Conservation (phyloP, 2,888 invertebrate genomes). For the Allacma fusca region DNA sequence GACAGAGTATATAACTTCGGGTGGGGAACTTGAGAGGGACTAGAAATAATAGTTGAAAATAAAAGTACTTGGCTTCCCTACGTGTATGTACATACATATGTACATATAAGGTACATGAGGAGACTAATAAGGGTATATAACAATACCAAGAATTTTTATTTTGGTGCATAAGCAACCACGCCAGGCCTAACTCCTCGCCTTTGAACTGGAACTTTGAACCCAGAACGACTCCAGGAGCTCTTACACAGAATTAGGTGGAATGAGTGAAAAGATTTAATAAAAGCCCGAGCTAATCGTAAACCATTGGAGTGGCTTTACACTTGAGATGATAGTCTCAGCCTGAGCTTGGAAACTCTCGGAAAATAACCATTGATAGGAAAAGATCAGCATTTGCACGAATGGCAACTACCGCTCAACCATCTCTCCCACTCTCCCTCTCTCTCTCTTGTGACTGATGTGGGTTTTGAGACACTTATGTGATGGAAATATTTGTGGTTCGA, state of each 20-base stretch:
- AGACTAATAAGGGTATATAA: too few relatives aligned
- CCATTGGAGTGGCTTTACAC: slow-evolving; percentile 24
- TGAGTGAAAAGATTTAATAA: slow-evolving; percentile 30
- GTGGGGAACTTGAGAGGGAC: too few relatives aligned
- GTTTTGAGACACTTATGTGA: slow-evolving; percentile 44
- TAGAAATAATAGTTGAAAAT: too few relatives aligned
- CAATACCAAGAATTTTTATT: too few relatives aligned
- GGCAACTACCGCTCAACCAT: background rate
- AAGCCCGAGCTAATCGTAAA: slow-evolving; percentile 24
- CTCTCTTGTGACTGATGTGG: slow-evolving; percentile 4
- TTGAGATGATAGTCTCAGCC: background rate
- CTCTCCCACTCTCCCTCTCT: background rate
- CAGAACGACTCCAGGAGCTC: background rate
- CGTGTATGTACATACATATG: too few relatives aligned
- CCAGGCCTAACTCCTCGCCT: too few relatives aligned
- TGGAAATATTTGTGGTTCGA: slow-evolving; percentile 46
- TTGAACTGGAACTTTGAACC: too few relatives aligned
- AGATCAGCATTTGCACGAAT: slow-evolving; percentile 1
- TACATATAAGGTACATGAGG: too few relatives aligned
- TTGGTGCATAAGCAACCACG: too few relatives aligned
- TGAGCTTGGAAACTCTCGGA: background rate
- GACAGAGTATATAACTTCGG: too few relatives aligned
- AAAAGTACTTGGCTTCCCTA: too few relatives aligned
- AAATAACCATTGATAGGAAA: slow-evolving; percentile 6
- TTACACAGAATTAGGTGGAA: background rate